Evolutionary conservation across 1,140 invertebrate genomes (phyloP).

Genomic region (Proctacanthus coquilletti): DNA sequence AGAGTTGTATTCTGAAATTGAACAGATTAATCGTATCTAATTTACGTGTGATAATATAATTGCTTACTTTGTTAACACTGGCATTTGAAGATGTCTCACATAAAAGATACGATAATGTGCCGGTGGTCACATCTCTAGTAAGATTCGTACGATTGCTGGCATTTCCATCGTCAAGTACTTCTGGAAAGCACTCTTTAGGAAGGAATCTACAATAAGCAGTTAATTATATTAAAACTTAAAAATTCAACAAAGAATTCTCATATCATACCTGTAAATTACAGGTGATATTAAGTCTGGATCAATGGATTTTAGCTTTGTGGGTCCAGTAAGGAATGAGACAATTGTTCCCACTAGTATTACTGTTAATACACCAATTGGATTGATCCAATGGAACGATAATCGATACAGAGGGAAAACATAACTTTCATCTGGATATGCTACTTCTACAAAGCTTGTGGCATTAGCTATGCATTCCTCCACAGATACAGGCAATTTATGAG

Average conservation of each 20-base stretch:
- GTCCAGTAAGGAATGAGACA: constrained; percentile 50
- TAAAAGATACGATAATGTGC: constrained; percentile 8
- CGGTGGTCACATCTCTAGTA: neutral
- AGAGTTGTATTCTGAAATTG: no score
- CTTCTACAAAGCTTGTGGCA: constrained; percentile 13
- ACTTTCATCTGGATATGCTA: constrained; percentile 29
- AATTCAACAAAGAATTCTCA: neutral
- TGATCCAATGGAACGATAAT: constrained; percentile 62
- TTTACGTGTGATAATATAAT: no score
- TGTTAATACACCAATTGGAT: constrained; percentile 43
- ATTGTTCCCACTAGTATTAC: constrained; percentile 48
- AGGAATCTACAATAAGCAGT: constrained; percentile 13
- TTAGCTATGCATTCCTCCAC: constrained; percentile 25
- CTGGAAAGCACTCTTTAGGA: constrained; percentile 22
- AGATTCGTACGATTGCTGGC: neutral
- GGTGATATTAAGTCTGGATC: constrained; percentile 45
- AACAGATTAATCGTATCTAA: no score
- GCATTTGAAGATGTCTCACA: no score
- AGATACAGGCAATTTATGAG: constrained; percentile 29
- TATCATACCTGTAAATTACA: constrained; percentile 33
- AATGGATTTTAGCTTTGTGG: constrained; percentile 36
- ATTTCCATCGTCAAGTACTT: neutral
- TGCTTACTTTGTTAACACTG: no score
- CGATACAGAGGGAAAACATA: constrained; percentile 51
- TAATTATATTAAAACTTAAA: neutral